phyloP scores from a whole-genome alignment of 1,140 invertebrate species.

The Cydia fagiglandana region DNA sequence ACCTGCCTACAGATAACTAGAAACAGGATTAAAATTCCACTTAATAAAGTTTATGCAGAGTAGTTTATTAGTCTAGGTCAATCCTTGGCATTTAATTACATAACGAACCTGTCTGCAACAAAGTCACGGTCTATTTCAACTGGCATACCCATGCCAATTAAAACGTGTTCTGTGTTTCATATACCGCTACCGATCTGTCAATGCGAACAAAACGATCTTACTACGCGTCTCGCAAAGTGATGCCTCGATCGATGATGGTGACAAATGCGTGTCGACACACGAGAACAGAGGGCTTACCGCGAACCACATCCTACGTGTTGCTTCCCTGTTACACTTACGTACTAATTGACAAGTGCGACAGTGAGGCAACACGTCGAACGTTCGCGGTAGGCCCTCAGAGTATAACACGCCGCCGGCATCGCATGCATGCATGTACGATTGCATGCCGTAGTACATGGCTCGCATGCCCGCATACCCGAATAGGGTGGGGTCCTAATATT shows the following conservation, averaged over 20 bases:
- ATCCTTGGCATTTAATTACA: conserved; percentile 3
- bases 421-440: conserved; percentile 54
- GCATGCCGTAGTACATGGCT: conserved; percentile 63
- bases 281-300: no score
- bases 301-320: no score
- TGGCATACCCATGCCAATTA: conserved; percentile 41
- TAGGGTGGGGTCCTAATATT: conserved; percentile 46
- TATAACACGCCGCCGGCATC: conserved; percentile 53
- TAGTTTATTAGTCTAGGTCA: neutral
- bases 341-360: no score
- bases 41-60: neutral
- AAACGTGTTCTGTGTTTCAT: conserved; percentile 45
- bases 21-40: neutral
- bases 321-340: no score
- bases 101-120: conserved; percentile 12
- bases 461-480: conserved; percentile 59
- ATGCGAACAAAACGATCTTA: conserved; percentile 45
- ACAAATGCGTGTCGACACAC: conserved; percentile 70
- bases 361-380: no score
- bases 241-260: conserved; percentile 67
- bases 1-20: no score
- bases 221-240: conserved; percentile 45
- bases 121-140: conserved; percentile 9
- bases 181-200: conserved; percentile 39
- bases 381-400: no score